A percentile compares a stretch with the other conserved stretches of the same genome.
Evolutionary conservation across 1,140 invertebrate species (phyloP).

Genomic region (Lucilia sericata): DNA sequence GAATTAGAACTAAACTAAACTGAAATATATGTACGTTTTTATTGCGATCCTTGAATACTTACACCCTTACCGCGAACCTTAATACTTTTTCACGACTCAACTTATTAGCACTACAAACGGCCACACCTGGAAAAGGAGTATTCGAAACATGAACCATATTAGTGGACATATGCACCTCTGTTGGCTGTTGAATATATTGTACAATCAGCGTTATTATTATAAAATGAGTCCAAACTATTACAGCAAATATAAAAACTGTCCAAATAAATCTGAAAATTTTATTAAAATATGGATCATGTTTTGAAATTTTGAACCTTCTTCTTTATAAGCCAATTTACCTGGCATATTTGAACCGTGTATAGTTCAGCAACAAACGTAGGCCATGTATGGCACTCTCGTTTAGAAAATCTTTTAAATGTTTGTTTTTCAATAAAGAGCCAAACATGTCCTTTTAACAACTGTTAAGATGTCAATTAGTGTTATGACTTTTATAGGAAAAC

Average conservation of each 20-base stretch:
- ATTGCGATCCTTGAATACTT: conserved; percentile 48
- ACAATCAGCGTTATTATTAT: conserved; percentile 57
- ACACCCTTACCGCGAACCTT: conserved; percentile 59
- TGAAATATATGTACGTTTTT: too few species aligned
- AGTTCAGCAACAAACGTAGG: conserved; percentile 53
- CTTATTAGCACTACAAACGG: conserved; percentile 60
- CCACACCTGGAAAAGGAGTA: conserved; percentile 62
- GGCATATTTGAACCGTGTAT: conserved; percentile 53
- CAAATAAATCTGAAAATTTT: conserved; percentile 56
- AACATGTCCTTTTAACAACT: not conserved
- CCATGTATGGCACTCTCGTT: conserved; percentile 60
- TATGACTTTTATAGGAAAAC: not conserved
- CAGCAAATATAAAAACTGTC: conserved; percentile 53
- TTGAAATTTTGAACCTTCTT: not conserved
- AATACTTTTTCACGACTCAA: conserved; percentile 54
- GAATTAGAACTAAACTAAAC: too few species aligned
- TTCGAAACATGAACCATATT: conserved; percentile 60
- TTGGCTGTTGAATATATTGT: conserved; percentile 60
- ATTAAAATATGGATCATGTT: not conserved
- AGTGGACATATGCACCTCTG: conserved; percentile 60
- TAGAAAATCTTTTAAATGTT: conserved; percentile 59
- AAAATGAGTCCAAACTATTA: conserved; percentile 59
- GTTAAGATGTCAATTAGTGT: not conserved
- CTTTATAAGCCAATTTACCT: conserved; percentile 53
- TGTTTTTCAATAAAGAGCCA: conserved; percentile 24